Base-by-base conservation (phyloP, 2,888 invertebrate genomes). In the Linhomoeus sp. region DNA sequence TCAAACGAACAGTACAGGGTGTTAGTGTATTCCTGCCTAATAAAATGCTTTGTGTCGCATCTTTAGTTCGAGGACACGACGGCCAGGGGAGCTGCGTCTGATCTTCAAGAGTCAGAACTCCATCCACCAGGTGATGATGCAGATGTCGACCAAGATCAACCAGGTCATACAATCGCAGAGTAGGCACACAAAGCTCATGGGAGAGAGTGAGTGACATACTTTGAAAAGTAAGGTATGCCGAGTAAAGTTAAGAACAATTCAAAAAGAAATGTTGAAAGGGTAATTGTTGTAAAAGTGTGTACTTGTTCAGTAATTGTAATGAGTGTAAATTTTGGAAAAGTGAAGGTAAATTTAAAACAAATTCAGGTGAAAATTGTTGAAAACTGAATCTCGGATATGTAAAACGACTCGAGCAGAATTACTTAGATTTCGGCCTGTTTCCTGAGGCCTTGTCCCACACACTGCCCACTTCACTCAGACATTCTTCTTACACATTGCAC, bases 31-130 rank as follows among this genome's bases (percentile, higher is more conserved):
- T 38, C 19, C n/a, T 12, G 15, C 19, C 9, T 7, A 38, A 45
- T 12, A 25, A 23, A 35, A 47, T 41, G 3, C 20, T 15, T 9
- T 24, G 42, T 38, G 25, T 38, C 19, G 20, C 20, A 22, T 40
- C 12, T 33, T 39, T 25, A 87, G 79, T 92, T 79, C 70, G 92
- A 92, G 69, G 79, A 80, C 9, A 86, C 88, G 62, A 84, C 79
- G 43, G 84, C 87, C 67, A 72, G 90, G n/a, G 44, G 94, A 94
- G 67, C 68, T 92, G 57, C 72, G 86, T 0, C 86, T 90, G 72
- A 90, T 97, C 57, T 90, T 86, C 74, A 79, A 84, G 58, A 86
- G 86, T 0, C 88, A 90, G 65, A 78, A 82, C 62, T 81, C 82
- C 58, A 71, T 72, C 36, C 81, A 80, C 58, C 81, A 82, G 46